A percentile compares a stretch with the other conserved stretches of the same genome.
phyloP scores from a whole-genome alignment of 2,113 vertebrate species.

The Cynocephalus volans region DNA sequence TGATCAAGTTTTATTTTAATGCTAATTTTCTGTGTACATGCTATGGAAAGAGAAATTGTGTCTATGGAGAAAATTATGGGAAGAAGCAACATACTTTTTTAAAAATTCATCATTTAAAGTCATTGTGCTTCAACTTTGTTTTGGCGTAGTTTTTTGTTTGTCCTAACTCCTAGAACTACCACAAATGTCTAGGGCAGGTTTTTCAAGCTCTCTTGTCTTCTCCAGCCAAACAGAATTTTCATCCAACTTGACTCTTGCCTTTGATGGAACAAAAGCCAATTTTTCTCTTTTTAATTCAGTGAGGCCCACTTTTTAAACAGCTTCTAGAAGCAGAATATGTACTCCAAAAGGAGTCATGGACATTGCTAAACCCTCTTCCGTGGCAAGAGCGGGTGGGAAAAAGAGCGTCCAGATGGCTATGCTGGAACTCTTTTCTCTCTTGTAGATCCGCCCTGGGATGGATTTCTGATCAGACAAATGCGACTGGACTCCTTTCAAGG shows the following conservation, averaged over 20 bases:
- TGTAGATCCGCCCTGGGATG: conserved; percentile 72
- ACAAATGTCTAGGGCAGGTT: background rate
- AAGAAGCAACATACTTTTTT: background rate
- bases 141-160: background rate
- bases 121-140: background rate
- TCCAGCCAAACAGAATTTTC: conserved; percentile 51
- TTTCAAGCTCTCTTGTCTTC: background rate
- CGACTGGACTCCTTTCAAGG: conserved; percentile 75
- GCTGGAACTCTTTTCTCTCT: conserved; percentile 68
- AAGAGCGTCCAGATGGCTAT: conserved; percentile 63
- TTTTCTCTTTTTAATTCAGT: conserved; percentile 58
- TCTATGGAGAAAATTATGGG: background rate
- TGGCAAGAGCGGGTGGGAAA: background rate
- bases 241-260: conserved; percentile 52
- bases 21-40: background rate
- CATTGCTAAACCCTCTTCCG: conserved; percentile 56
- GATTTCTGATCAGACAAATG: conserved; percentile 74
- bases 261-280: conserved; percentile 45
- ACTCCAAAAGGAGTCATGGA: background rate
- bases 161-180: background rate
- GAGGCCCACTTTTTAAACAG: conserved; percentile 20
- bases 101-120: background rate
- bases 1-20: conserved; percentile 7
- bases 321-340: conserved; percentile 53
- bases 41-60: background rate